Conservation (phyloP, 2,113 vertebrate species). For the Sturnus vulgaris region DNA sequence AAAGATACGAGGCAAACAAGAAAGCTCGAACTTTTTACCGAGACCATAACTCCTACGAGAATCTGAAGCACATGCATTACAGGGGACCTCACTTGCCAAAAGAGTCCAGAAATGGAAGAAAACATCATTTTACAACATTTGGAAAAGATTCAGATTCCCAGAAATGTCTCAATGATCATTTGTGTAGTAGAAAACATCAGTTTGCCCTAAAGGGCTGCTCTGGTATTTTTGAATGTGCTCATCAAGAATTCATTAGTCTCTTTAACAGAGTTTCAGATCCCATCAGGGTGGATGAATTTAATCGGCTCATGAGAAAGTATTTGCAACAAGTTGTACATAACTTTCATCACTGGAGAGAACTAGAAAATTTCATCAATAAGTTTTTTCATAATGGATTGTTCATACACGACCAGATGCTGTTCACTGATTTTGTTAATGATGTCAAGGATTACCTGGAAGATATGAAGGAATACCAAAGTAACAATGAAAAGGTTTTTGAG, state of each 20-base stretch:
- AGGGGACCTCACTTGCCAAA: conserved; percentile 40
- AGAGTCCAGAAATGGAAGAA: conserved; percentile 62
- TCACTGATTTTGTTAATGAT: conserved; percentile 90
- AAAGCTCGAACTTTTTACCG: conserved; percentile 61
- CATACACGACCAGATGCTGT: conserved; percentile 93
- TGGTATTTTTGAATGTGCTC: conserved; percentile 85
- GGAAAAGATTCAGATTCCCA: conserved; percentile 53
- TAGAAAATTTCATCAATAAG: conserved; percentile 83
- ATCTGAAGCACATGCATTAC: conserved; percentile 6
- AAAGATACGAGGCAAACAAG: conserved; percentile 63
- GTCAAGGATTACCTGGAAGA: conserved; percentile 88
- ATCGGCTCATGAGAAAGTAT: conserved; percentile 85
- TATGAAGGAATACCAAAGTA: conserved; percentile 83
- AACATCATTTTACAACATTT: conserved; percentile 51
- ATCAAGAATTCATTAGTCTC: conserved; percentile 82
- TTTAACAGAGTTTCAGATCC: conserved; percentile 85
- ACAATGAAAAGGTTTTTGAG: conserved; percentile 77
- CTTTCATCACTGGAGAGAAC: conserved; percentile 91
- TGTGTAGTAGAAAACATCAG: conserved; percentile 41
- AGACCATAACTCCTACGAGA: conserved; percentile 52
- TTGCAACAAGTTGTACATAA: conserved; percentile 84
- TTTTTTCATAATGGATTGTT: conserved; percentile 93
- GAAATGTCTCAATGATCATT: conserved; percentile 62
- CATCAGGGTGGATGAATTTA: conserved; percentile 86
- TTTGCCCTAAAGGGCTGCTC: conserved; percentile 77